Percentiles rank a stretch among this genome's conserved stretches.
Conservation (phyloP, 2,888 invertebrate species). For the Diaperis boleti region DNA sequence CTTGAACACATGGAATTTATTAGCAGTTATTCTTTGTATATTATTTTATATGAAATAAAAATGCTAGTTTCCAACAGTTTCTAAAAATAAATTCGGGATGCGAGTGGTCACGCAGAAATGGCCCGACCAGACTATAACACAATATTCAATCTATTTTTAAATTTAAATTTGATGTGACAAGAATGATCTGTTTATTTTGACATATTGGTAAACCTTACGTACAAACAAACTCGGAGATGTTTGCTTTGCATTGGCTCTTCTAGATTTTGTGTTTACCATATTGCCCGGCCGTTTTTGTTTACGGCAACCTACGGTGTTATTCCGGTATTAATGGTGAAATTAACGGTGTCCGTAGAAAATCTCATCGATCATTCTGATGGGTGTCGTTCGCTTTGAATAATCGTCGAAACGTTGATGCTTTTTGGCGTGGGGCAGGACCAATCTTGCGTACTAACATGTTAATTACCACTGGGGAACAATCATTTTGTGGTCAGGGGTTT, state of each 20-base stretch:
- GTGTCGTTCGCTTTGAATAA: constrained; percentile 21
- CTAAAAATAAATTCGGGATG: constrained; percentile 20
- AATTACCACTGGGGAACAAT: too few relatives aligned
- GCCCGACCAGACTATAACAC: neutral
- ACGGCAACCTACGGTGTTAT: too few relatives aligned
- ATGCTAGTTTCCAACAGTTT: neutral
- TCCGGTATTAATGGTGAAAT: constrained; percentile 19
- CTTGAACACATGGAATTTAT: neutral
- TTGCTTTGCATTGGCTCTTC: constrained; percentile 7
- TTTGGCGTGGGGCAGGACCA: constrained; percentile 25
- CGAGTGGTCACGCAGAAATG: constrained; percentile 19
- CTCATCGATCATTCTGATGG: constrained; percentile 28
- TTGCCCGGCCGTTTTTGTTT: constrained; percentile 6
- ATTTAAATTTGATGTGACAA: constrained; percentile 30
- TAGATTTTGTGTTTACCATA: constrained; percentile 17
- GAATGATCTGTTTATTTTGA: constrained; percentile 26
- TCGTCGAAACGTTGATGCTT: constrained; percentile 32
- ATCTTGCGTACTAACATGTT: constrained; percentile 20
- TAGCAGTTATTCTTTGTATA: neutral
- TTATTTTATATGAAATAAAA: neutral
- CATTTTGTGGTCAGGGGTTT: too few relatives aligned
- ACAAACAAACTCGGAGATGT: constrained; percentile 13
- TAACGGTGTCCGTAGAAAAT: constrained; percentile 15
- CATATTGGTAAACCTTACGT: constrained; percentile 12
- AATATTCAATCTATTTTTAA: constrained; percentile 28